Evolutionary conservation across 92 coral and sea anemone genomes (phyloP).

Genomic region (Phenganax stokvisi): DNA sequence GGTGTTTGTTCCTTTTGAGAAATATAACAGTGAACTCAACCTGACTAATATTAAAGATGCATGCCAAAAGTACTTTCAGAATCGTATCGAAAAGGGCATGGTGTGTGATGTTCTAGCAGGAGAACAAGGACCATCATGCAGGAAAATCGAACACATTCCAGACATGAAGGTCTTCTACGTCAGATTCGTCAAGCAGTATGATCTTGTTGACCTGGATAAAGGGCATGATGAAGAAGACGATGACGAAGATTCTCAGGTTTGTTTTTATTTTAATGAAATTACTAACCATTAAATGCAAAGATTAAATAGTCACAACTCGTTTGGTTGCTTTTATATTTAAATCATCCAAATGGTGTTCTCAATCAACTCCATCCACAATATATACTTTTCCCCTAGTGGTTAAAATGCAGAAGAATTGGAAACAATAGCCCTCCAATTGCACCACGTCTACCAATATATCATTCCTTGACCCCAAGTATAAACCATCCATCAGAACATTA

Average conservation of each 20-base stretch:
- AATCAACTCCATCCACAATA: too few relatives aligned
- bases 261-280: background rate
- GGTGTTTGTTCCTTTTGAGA: slow-evolving; percentile 40
- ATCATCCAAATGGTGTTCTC: too few relatives aligned
- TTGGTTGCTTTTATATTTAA: too few relatives aligned
- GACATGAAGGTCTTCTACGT: slow-evolving; percentile 42
- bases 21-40: slow-evolving; percentile 25
- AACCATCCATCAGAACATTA: background rate
- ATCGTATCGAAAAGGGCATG: slow-evolving; percentile 31
- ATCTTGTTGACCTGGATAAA: slow-evolving; percentile 26
- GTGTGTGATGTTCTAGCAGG: slow-evolving; percentile 49
- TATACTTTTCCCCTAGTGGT: too few relatives aligned
- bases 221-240: slow-evolving; percentile 21
- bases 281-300: too few relatives aligned
- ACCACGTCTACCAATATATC: background rate
- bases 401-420: too few relatives aligned
- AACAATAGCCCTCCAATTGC: background rate
- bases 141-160: slow-evolving; percentile 41
- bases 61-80: slow-evolving; percentile 42
- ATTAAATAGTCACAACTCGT: too few relatives aligned
- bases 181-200: slow-evolving; percentile 35
- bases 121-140: slow-evolving; percentile 50
- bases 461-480: slow-evolving; percentile 22
- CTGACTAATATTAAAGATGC: slow-evolving; percentile 29
- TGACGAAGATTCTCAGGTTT: too few relatives aligned